Evolutionary conservation across 2,797 vertebrate species (phyloP), one percentile per base, ranked within the genome.

Genomic region (Prionace glauca): DNA sequence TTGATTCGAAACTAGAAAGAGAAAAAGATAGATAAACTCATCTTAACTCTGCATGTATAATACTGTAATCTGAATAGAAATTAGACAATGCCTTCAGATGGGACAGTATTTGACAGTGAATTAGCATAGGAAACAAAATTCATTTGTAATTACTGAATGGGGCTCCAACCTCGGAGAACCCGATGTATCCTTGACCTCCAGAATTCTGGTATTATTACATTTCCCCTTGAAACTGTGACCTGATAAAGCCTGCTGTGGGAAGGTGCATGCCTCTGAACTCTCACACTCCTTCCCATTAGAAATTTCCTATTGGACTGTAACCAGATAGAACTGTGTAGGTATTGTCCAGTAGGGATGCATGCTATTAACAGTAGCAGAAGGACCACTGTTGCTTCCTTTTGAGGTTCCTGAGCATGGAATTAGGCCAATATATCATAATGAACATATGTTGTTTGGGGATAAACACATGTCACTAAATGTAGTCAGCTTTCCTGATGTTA

Each of bases 161-260:
- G 32, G 79, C 79, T 95, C 60, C 3, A 94, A 0, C 95, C 96
- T 96, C 24, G 0, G 96, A 96, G 96, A 96, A 96, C 74, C 93
- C 96, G 96, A 95, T 95, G 96, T 96, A 97, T 97, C 98, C 97
- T 96, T 98, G 98, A 98, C 97, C 98, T 96, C 95, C 96, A 8
- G 96, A 96, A 97, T 97, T 96, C 96, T 96, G 96, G 96, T 97
- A 97, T 97, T 97, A 96, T 8, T 97, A 95, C 95, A 97, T 96
- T 98, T 98, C 97, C 98, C 97, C 97, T 98, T 97, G 96, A 96
- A 96, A 95, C 96, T 96, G 96, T 96, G 97, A 97, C 96, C 96
- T 96, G 96, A 97, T 97, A 97, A 97, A 96, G 96, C 96, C 95
- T 96, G 95, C 96, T 97, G 97, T 98, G 98, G 98, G 98, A 98